Evolutionary conservation across 2,797 vertebrate genomes (phyloP).

Genomic region (Premnoplex brunnescens): DNA sequence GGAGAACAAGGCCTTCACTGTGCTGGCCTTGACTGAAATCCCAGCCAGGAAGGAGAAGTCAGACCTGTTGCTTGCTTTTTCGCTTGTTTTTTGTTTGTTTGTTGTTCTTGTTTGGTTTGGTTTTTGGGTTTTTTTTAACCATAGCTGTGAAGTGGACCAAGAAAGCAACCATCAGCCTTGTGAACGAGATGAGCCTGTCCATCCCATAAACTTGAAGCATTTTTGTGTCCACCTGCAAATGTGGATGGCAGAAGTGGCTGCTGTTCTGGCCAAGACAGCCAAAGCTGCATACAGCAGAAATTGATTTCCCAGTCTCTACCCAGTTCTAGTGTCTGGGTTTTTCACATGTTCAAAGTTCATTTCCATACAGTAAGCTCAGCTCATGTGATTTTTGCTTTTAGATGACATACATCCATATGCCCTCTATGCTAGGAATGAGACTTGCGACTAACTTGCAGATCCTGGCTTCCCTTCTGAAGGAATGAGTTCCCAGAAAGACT

Average conservation of each 20-base stretch:
- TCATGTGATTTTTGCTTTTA: background rate
- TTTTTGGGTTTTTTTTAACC: background rate
- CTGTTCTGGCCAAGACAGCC: background rate
- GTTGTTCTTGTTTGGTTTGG: too few relatives aligned
- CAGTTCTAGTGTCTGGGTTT: background rate
- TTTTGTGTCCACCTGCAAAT: background rate
- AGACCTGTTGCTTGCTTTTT: background rate
- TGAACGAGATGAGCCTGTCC: background rate
- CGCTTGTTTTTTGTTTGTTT: background rate
- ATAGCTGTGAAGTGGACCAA: background rate
- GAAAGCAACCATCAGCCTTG: background rate
- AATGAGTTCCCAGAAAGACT: background rate
- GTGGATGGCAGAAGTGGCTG: background rate
- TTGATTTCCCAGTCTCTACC: background rate
- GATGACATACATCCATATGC: background rate
- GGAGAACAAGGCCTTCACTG: constrained; percentile 72
- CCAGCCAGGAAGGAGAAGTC: constrained; percentile 11
- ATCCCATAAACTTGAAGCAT: background rate
- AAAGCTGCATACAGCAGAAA: background rate
- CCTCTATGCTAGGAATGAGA: background rate
- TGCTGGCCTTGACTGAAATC: constrained; percentile 36
- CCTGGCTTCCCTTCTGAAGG: background rate
- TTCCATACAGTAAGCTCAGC: background rate
- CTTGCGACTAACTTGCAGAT: background rate
- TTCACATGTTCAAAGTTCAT: background rate